Evolutionary conservation across 2,888 invertebrate genomes (phyloP).

Genomic region (Tridacna gigas): DNA sequence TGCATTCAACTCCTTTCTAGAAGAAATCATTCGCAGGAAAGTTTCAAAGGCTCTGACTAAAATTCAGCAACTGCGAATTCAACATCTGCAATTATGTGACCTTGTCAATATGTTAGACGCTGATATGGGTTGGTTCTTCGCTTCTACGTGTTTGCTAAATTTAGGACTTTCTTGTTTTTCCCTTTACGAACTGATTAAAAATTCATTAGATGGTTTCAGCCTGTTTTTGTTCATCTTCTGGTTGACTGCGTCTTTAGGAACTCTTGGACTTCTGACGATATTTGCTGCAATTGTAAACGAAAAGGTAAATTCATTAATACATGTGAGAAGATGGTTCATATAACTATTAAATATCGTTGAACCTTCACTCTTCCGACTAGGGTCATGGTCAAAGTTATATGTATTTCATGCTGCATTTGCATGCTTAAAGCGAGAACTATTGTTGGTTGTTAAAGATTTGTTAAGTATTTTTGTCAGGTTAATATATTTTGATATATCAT

Average conservation of each 20-base stretch:
- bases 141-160: not conserved
- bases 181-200: slow-evolving; percentile 6
- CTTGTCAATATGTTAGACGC: slow-evolving; percentile 8
- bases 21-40: not conserved
- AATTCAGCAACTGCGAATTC: not conserved
- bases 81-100: slow-evolving; percentile 18
- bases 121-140: slow-evolving; percentile 23
- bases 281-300: slow-evolving; percentile 29
- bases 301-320: not conserved
- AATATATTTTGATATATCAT: too few relatives aligned
- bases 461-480: too few relatives aligned
- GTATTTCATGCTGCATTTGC: too few relatives aligned
- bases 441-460: too few relatives aligned
- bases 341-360: too few relatives aligned
- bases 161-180: slow-evolving; percentile 13
- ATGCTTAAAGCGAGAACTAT: too few relatives aligned
- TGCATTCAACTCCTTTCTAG: not conserved
- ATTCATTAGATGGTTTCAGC: not conserved
- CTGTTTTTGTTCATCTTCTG: slow-evolving; percentile 5
- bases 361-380: too few relatives aligned
- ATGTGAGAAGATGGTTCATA: too few relatives aligned
- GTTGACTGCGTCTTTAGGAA: not conserved
- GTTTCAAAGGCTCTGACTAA: not conserved
- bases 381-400: too few relatives aligned
- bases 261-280: not conserved